A percentile compares a stretch with the other conserved stretches of the same genome.
Evolutionary conservation across 1,140 invertebrate genomes (phyloP).

Genomic region (Thaumetopoea pityocampa): DNA sequence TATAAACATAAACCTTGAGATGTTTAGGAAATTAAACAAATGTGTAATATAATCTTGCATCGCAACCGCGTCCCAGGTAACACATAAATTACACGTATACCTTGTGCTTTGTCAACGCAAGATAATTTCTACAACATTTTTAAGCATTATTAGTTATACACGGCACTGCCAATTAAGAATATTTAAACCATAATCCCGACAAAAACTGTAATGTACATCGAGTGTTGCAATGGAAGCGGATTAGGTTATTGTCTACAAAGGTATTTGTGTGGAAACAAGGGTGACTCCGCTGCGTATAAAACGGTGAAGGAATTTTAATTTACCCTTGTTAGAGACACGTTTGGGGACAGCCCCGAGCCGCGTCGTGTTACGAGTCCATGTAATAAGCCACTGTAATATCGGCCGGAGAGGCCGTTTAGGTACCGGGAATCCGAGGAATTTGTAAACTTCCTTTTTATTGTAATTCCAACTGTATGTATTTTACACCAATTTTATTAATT

Average conservation of each 20-base stretch:
- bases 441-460: slow-evolving; percentile 8
- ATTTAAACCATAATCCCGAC: too few relatives aligned
- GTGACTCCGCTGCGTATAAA: slow-evolving; percentile 30
- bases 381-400: slow-evolving; percentile 28
- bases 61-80: slow-evolving; percentile 25
- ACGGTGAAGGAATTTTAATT: slow-evolving; percentile 49
- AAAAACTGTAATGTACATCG: slow-evolving; percentile 14
- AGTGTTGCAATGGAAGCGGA: not conserved
- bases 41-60: slow-evolving; percentile 38
- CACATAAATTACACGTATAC: slow-evolving; percentile 28
- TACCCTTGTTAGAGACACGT: slow-evolving; percentile 46
- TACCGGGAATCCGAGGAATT: slow-evolving; percentile 14
- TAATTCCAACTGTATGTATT: slow-evolving; percentile 7
- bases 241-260: slow-evolving; percentile 1
- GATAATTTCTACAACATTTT: not conserved
- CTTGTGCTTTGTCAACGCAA: slow-evolving; percentile 11
- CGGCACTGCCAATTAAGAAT: too few relatives aligned
- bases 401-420: slow-evolving; percentile 15
- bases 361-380: slow-evolving; percentile 28
- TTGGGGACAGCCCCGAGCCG: slow-evolving; percentile 20
- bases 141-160: not conserved
- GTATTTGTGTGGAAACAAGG: slow-evolving; percentile 17
- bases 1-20: slow-evolving; percentile 13
- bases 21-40: slow-evolving; percentile 28
- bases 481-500: too few relatives aligned